Evolutionary conservation across 92 coral and sea anemone species (phyloP), one percentile per base, ranked within the genome.

Genomic region (Micromussa lordhowensis): DNA sequence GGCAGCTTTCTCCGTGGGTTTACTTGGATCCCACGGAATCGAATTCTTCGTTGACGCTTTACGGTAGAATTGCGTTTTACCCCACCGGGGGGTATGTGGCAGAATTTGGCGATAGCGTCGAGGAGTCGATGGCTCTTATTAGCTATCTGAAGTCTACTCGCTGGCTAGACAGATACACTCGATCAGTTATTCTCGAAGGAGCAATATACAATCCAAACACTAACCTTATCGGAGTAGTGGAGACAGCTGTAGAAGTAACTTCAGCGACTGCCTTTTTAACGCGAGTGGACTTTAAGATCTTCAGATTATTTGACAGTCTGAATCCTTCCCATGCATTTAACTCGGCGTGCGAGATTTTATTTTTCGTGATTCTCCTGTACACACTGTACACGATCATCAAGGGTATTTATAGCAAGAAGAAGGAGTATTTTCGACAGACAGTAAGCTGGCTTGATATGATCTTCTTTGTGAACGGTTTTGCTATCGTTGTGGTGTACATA

Each of bases 341-440:
- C 82, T 75, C 88, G 24, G 86, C 57, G n/a, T 82, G 88, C 35
- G 92, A 89, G 53, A 38, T 89, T 22, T 36, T 89, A 48, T 75
- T 55, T 30, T 72, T 83, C 19, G 68, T 85, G 69, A 85, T 89
- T 40, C 64, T 89, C 12, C 80, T 89, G 3, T 58, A 69, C 75
- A 58, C 81, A 3, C 13, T 76, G 4, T 89, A 89, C 69, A 30
- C 75, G 4, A 79, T 77, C 28, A 69, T 66, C 54, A 82, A 81
- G 35, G 77, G 82, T 32, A 57, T 83, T 38, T 82, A 57, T 35
- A 36, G 38, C 51, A 51, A 26, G 53, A 83, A 66, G 57, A 82
- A 68, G 73, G 74, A 36, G 31, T 83, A 82, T 66, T 83, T 75
- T 84, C 68, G 72, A 18, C 61, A 68, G 30, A 28, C 28, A 7